phyloP scores from a whole-genome alignment of 2,888 invertebrate species.

The Diaphora mendica region DNA sequence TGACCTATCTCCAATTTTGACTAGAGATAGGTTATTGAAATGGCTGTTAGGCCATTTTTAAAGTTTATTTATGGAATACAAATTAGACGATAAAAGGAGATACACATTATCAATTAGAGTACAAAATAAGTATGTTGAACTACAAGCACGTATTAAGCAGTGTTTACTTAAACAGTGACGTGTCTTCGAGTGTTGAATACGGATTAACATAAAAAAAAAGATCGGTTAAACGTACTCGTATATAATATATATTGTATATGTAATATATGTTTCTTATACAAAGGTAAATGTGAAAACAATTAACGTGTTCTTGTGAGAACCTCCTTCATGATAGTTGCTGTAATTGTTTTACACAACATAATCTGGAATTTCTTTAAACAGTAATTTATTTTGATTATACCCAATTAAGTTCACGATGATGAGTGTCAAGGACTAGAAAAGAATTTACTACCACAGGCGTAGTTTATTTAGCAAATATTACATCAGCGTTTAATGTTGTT shows the following conservation, averaged over 20 bases:
- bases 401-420: constrained; percentile 11
- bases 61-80: background rate
- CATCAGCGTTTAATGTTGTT: constrained; percentile 29
- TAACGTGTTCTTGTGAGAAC: background rate
- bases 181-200: background rate
- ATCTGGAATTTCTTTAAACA: constrained; percentile 1
- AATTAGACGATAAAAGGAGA: background rate
- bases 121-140: background rate
- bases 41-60: background rate
- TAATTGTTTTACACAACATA: constrained; percentile 15
- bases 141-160: background rate
- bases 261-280: background rate
- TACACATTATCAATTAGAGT: background rate
- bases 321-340: background rate
- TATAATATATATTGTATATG: background rate
- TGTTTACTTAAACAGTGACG: background rate
- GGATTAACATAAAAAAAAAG: background rate
- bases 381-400: constrained; percentile 5
- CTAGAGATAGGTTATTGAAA: too few species aligned
- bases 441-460: constrained; percentile 16
- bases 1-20: too few species aligned
- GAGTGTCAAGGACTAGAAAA: constrained; percentile 34
- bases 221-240: background rate
- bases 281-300: too few species aligned
- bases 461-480: constrained; percentile 35